These are phyloP conservation scores for Hyposoter dolosus DNA, from an alignment of 2,888 invertebrate species.

Conservation along the genomic window DNA sequence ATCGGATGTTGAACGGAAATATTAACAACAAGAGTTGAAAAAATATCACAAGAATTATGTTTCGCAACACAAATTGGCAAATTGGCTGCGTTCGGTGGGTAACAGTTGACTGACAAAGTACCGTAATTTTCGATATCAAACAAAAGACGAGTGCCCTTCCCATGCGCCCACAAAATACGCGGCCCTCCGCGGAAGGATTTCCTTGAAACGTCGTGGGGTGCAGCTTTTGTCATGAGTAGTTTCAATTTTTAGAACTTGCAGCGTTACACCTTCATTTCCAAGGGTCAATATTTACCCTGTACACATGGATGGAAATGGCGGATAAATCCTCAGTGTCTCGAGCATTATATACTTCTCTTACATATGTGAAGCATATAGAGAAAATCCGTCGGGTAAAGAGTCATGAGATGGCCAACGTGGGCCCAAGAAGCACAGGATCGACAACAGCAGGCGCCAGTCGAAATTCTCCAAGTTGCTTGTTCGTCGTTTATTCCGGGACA, in stretches of 20 bases:
- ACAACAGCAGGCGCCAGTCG: slow-evolving; percentile 33
- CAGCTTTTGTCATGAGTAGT: no score
- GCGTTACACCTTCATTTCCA: not conserved
- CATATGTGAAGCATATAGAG: slow-evolving; percentile 8
- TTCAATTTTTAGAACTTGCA: not conserved
- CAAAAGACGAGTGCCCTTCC: no score
- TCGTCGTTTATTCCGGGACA: slow-evolving; percentile 58
- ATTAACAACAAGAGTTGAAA: no score
- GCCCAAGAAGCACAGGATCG: slow-evolving; percentile 28
- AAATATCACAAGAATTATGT: no score
- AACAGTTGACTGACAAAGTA: no score
- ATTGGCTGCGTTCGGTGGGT: no score
- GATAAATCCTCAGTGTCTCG: slow-evolving; percentile 11
- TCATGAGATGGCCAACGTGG: slow-evolving; percentile 13
- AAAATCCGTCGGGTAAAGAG: slow-evolving; percentile 42
- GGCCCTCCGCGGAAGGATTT: no score
- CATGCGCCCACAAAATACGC: no score
- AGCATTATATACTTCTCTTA: slow-evolving; percentile 12
- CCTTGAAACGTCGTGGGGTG: no score
- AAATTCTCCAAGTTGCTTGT: slow-evolving; percentile 58
- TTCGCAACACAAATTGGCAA: no score
- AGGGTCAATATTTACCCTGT: not conserved
- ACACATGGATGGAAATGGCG: not conserved
- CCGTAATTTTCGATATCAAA: no score
- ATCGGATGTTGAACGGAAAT: no score